These are phyloP conservation scores for Coilia nasus DNA, from an alignment of 2,797 vertebrate species.

Conservation along the genomic window DNA sequence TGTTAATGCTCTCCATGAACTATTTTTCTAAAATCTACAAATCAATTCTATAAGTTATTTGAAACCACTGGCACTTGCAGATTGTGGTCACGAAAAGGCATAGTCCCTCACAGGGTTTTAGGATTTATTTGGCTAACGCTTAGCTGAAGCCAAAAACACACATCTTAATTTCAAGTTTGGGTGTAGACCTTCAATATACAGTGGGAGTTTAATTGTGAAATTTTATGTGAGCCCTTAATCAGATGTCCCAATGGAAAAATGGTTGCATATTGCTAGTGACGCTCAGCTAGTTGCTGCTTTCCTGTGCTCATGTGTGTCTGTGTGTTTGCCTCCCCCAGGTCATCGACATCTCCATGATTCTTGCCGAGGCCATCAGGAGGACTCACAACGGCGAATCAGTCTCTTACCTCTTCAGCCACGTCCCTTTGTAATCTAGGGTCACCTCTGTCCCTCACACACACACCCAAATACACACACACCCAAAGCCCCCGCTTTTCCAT, in stretches of 20 bases:
- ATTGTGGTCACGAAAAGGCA: not conserved
- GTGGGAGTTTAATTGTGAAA: too few relatives aligned
- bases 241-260: too few relatives aligned
- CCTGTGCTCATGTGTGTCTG: not conserved
- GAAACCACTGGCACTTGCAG: not conserved
- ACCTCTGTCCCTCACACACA: not conserved
- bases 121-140: not conserved
- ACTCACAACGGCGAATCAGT: conserved; percentile 99
- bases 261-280: too few relatives aligned
- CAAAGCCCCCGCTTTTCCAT: not conserved
- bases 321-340: conserved; percentile 73
- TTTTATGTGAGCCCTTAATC: too few relatives aligned
- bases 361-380: conserved; percentile 96
- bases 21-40: too few relatives aligned
- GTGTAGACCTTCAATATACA: too few relatives aligned
- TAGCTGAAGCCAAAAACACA: too few relatives aligned
- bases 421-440: conserved; percentile 86
- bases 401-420: conserved; percentile 98
- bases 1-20: too few relatives aligned
- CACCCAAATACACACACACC: not conserved
- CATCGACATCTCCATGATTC: conserved; percentile 99
- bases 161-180: too few relatives aligned
- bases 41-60: not conserved
- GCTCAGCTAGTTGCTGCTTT: too few relatives aligned
- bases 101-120: not conserved